phyloP scores from a whole-genome alignment of 2,113 vertebrate species.

The Cariama cristata region DNA sequence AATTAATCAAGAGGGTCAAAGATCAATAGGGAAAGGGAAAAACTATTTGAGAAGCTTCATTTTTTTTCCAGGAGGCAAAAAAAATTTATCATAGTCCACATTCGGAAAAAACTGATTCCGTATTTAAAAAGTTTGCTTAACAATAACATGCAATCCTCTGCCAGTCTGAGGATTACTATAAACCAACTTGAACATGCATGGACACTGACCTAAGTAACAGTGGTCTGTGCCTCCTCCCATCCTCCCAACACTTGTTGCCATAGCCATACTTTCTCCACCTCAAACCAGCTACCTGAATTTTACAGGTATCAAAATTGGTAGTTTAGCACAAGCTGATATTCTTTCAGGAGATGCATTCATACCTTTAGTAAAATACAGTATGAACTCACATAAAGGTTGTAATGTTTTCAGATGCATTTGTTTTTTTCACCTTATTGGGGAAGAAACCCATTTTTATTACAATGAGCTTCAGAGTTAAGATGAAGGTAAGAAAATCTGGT shows the following conservation, averaged over 20 bases:
- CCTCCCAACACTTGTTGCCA: not conserved
- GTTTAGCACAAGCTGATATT: not conserved
- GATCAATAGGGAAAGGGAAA: not conserved
- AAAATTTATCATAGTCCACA: not conserved
- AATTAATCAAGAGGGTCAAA: not conserved
- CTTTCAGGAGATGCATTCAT: not conserved
- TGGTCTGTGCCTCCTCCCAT: too few species aligned
- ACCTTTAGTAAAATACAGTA: not conserved
- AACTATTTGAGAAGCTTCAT: not conserved
- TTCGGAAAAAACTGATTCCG: not conserved
- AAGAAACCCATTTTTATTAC: not conserved
- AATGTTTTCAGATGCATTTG: not conserved
- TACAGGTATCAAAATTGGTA: not conserved
- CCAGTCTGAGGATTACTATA: not conserved
- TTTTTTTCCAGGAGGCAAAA: not conserved
- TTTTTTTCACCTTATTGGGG: not conserved
- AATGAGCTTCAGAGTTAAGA: not conserved
- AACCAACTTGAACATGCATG: not conserved
- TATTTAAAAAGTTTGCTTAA: not conserved
- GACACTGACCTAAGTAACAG: not conserved
- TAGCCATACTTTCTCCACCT: not conserved
- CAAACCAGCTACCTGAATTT: not conserved
- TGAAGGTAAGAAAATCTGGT: not conserved
- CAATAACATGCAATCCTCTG: not conserved
- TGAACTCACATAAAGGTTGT: not conserved